A percentile compares a stretch with the other conserved stretches of the same genome.
phyloP scores from a whole-genome alignment of 2,797 vertebrate species.

The Acrocephalus scirpaceus region DNA sequence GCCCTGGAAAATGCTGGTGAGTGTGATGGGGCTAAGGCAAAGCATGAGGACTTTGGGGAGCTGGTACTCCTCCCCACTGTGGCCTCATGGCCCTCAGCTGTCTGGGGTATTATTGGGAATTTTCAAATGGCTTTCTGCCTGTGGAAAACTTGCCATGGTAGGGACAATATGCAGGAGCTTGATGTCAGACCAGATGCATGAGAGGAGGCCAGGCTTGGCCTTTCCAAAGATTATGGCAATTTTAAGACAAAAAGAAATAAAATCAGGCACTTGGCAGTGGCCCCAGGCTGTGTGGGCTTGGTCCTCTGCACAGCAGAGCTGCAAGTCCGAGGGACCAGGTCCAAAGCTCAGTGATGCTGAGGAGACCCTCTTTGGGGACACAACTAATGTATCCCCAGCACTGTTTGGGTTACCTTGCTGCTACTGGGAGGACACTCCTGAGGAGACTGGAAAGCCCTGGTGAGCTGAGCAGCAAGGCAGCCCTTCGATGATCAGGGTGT shows the following conservation, averaged over 20 bases:
- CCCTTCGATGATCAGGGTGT: neutral
- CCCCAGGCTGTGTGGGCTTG: neutral
- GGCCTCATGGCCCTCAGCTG: neutral
- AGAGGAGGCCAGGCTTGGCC: neutral
- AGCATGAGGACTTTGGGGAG: neutral
- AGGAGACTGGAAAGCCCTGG: neutral
- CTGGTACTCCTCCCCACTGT: rapidly evolving
- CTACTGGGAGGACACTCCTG: neutral
- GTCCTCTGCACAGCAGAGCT: neutral
- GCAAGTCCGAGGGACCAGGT: neutral
- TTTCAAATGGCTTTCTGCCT: neutral
- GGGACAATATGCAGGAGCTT: neutral
- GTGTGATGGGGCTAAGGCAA: neutral
- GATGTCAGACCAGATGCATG: neutral
- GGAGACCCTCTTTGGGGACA: neutral
- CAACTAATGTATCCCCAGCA: neutral
- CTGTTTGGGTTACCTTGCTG: neutral
- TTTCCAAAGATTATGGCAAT: neutral
- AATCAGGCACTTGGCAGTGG: neutral
- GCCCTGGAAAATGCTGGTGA: neutral
- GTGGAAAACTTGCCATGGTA: neutral
- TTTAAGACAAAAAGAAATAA: neutral
- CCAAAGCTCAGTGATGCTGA: neutral
- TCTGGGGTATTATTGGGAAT: neutral
- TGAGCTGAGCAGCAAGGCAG: neutral